Conservation (phyloP, 2,797 vertebrate species). For the Sebastiscus tertius region DNA sequence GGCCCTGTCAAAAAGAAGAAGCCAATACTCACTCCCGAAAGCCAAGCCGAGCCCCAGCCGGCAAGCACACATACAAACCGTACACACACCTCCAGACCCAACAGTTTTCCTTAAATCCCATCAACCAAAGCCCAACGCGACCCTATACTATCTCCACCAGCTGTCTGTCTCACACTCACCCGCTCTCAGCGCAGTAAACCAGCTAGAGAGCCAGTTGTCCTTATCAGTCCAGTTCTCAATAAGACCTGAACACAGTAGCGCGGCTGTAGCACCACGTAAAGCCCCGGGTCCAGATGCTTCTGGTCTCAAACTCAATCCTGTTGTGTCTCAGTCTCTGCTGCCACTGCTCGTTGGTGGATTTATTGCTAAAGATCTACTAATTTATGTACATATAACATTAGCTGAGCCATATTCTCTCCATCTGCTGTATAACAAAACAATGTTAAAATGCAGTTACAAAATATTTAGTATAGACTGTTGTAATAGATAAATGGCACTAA, state of each 20-base stretch:
- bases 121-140: slow-evolving; percentile 38
- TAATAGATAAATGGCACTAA: neutral
- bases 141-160: slow-evolving; percentile 51
- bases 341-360: neutral
- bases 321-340: neutral
- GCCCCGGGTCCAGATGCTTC: neutral
- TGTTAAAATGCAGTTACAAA: neutral
- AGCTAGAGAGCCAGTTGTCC: slow-evolving; percentile 33
- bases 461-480: neutral
- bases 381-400: slow-evolving; percentile 19
- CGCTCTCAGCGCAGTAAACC: slow-evolving; percentile 38
- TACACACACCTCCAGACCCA: slow-evolving; percentile 39
- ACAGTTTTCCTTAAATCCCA: slow-evolving; percentile 51
- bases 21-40: slow-evolving; percentile 47
- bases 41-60: slow-evolving; percentile 9
- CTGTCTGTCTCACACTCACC: slow-evolving; percentile 41
- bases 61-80: slow-evolving; percentile 36
- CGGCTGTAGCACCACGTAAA: neutral
- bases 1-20: slow-evolving; percentile 68
- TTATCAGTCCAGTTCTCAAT: slow-evolving; percentile 36
- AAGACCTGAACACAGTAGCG: slow-evolving; percentile 22
- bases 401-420: slow-evolving; percentile 3
- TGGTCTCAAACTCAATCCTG: slow-evolving; percentile 19
- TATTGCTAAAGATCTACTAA: neutral
- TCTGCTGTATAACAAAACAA: slow-evolving; percentile 16